Evolutionary conservation across 1,140 invertebrate genomes (phyloP), one percentile per base, ranked within the genome.

Genomic region (Drosophila funebris): DNA sequence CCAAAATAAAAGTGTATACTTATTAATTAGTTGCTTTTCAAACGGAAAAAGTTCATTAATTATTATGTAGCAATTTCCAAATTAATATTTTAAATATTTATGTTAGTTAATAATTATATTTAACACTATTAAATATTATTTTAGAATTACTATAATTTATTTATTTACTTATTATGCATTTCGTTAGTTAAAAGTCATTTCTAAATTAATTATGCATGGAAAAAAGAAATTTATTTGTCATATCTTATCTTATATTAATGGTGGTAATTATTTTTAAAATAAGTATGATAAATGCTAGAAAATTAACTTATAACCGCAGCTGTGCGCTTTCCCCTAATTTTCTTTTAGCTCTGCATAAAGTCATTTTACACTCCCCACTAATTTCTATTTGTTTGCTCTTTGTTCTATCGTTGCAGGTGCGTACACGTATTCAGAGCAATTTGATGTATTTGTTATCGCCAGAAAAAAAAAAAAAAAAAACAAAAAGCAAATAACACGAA

Each of bases 351-450:
- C 16, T 58, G 54, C 24, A 58, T 58, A 44, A 44, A 43, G 29
- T 58, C 6, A 9, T 18, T 13, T 29, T 44, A 58, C 31, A 46
- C 16, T 46, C 14, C 29, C 4, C 20, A 60, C 41, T 82, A 87
- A 85, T 82, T 75, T 60, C 11, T 56, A 62, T 76, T 64, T 64
- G 46, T 87, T 74, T 54, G 37, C 52, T 64, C 33, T 56, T 20
- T 52, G 41, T 52, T 68, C 48, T 39, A 41, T 87, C 52, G 20
- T 71, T 78, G 74, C 82, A 85, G 82, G 82, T 85, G 78, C 71
- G 83, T 85, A 82, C 31, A 46, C 8, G 14, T 50, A 50, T 60
- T 22, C 13, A 7, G 20, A 39, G 2, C 9, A 43, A 57, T 46
- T 66, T 43, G n/a, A n/a, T 56, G 31, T 41, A 37, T 33, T 31